These are phyloP conservation scores for Drosophila repleta DNA, from an alignment of 1,140 invertebrate species.

Conservation along the genomic window DNA sequence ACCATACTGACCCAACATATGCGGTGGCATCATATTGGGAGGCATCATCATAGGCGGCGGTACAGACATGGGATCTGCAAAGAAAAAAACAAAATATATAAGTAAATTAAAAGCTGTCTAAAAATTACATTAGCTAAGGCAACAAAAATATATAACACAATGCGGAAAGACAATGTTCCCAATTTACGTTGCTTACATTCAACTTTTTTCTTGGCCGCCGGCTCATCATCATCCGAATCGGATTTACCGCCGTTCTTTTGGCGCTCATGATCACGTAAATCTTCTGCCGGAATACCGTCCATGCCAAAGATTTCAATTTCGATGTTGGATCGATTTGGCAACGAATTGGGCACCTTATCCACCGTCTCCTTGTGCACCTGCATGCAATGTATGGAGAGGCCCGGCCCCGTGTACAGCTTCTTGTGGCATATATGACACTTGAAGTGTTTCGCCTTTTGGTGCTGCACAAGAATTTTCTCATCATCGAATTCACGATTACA, in stretches of 20 bases:
- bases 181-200: constrained; percentile 84
- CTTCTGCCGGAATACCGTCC: constrained; percentile 99
- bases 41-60: constrained; percentile 85
- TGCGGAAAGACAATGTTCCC: neutral
- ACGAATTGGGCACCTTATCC: constrained; percentile 99
- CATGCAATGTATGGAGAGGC: constrained; percentile 99
- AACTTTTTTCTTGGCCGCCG: constrained; percentile 90
- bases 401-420: constrained; percentile 99
- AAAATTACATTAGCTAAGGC: neutral
- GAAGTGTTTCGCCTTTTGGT: constrained; percentile 99
- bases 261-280: constrained; percentile 96
- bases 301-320: constrained; percentile 99
- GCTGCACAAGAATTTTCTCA: constrained; percentile 99
- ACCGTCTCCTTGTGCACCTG: constrained; percentile 99
- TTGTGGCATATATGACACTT: constrained; percentile 99
- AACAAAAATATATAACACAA: neutral
- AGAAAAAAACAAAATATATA: neutral
- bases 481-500: constrained; percentile 99
- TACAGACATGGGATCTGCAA: constrained; percentile 81
- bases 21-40: constrained; percentile 86
- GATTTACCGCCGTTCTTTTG: constrained; percentile 89
- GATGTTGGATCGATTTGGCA: constrained; percentile 98
- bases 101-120: neutral
- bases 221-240: constrained; percentile 92
- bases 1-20: constrained; percentile 85